phyloP scores from a whole-genome alignment of 2,888 invertebrate genomes.

The Tiphia femorata region DNA sequence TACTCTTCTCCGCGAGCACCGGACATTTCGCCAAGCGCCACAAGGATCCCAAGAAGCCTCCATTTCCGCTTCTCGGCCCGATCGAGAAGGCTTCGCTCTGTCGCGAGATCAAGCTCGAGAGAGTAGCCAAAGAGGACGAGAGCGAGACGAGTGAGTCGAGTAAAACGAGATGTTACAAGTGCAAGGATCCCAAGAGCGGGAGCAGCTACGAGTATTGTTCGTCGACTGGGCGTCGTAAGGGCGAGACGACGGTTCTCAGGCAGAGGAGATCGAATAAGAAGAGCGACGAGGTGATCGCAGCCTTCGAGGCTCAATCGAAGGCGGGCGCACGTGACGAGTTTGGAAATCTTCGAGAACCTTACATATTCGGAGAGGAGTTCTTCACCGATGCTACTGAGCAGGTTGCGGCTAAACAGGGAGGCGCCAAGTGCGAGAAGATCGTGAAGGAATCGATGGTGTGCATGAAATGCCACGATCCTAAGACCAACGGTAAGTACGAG shows the following conservation, averaged over 20 bases:
- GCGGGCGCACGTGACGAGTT: conserved; percentile 30
- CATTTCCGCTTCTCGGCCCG: conserved; percentile 35
- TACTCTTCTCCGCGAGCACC: too few relatives aligned
- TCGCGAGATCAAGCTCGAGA: conserved; percentile 38
- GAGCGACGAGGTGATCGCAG: too few relatives aligned
- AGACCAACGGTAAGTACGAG: conserved; percentile 83
- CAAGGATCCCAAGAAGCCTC: conserved; percentile 49
- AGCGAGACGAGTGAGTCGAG: conserved; percentile 18
- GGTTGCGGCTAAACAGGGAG: too few relatives aligned
- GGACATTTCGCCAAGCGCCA: too few relatives aligned
- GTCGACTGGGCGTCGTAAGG: conserved; percentile 62
- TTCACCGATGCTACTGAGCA: conserved; percentile 68
- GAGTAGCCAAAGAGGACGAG: background rate
- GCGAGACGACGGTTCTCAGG: background rate
- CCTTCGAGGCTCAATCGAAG: background rate
- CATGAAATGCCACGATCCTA: conserved; percentile 80
- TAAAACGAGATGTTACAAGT: conserved; percentile 69
- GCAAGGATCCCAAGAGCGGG: conserved; percentile 71
- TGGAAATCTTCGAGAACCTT: conserved; percentile 65
- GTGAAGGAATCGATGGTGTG: conserved; percentile 77
- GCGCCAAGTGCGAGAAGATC: conserved; percentile 79
- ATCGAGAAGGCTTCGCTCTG: conserved; percentile 46
- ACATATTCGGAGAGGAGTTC: conserved; percentile 63
- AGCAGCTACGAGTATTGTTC: conserved; percentile 72
- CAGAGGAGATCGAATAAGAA: conserved; percentile 51